Evolutionary conservation across 2,797 vertebrate species (phyloP).

Genomic region (Spizella passerina): DNA sequence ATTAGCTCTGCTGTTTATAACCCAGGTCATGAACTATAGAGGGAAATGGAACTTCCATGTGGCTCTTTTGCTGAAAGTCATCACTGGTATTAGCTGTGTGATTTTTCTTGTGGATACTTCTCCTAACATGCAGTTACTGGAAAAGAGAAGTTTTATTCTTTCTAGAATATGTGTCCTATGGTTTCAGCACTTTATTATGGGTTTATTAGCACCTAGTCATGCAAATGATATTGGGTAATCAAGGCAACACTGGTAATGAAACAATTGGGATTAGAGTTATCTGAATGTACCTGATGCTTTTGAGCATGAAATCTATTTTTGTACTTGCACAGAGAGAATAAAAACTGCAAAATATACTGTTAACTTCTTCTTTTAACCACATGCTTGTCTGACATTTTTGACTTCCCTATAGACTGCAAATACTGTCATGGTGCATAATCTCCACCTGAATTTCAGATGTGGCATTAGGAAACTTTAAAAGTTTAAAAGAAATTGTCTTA

Average conservation of each 20-base stretch:
- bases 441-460: background rate
- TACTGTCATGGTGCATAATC: background rate
- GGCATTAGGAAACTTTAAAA: background rate
- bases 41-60: background rate
- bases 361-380: background rate
- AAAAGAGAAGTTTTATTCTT: background rate
- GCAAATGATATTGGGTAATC: constrained; percentile 51
- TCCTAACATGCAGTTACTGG: background rate
- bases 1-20: background rate
- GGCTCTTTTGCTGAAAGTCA: background rate
- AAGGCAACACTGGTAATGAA: constrained; percentile 28
- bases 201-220: constrained; percentile 45
- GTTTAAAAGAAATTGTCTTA: background rate
- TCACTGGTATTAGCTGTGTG: background rate
- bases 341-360: background rate
- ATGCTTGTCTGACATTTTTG: background rate
- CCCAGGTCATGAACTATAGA: background rate
- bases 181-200: constrained; percentile 8
- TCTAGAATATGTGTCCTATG: background rate
- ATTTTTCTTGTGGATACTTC: background rate
- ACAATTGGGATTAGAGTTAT: background rate
- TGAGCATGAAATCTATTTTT: constrained; percentile 46
- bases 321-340: background rate
- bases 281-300: constrained; percentile 2
- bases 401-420: background rate